A percentile compares a stretch with the other conserved stretches of the same genome.
phyloP scores from a whole-genome alignment of 2,113 vertebrate genomes.

The Sterrhoptilus dennistouni region DNA sequence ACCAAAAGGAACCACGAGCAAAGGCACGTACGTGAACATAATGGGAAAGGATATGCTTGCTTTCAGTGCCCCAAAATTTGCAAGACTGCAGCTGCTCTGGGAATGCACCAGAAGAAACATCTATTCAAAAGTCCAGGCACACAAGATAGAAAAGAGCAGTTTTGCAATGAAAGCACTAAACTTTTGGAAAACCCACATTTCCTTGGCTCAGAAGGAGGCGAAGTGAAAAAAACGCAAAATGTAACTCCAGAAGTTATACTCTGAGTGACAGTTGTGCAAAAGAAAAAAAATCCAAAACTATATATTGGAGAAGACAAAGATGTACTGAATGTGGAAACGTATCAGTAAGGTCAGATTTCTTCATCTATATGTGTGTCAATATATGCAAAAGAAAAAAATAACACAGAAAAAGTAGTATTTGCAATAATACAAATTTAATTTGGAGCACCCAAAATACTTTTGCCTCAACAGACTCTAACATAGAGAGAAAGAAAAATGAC shows the following conservation, averaged over 20 bases:
- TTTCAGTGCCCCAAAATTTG: constrained; percentile 84
- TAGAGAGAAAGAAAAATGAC: neutral
- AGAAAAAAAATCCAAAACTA: neutral
- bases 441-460: constrained; percentile 56
- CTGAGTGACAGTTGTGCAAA: constrained; percentile 38
- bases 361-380: neutral
- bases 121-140: constrained; percentile 74
- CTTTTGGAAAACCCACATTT: constrained; percentile 52
- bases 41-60: constrained; percentile 79
- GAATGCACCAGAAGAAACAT: constrained; percentile 86
- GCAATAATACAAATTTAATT: constrained; percentile 36
- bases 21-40: constrained; percentile 83
- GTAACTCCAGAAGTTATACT: constrained; percentile 39
- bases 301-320: neutral
- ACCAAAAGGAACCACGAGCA: constrained; percentile 96
- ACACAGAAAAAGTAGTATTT: constrained; percentile 11
- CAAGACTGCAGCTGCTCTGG: constrained; percentile 83
- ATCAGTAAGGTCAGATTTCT: constrained; percentile 26
- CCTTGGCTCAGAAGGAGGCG: constrained; percentile 39
- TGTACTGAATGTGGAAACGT: neutral
- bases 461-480: constrained; percentile 18
- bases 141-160: constrained; percentile 53
- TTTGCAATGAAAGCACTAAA: constrained; percentile 53
- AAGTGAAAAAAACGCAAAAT: constrained; percentile 54
- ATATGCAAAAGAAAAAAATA: constrained; percentile 52